Base-by-base conservation (phyloP, 92 coral and sea anemone genomes). In the Micromussa lordhowensis region DNA sequence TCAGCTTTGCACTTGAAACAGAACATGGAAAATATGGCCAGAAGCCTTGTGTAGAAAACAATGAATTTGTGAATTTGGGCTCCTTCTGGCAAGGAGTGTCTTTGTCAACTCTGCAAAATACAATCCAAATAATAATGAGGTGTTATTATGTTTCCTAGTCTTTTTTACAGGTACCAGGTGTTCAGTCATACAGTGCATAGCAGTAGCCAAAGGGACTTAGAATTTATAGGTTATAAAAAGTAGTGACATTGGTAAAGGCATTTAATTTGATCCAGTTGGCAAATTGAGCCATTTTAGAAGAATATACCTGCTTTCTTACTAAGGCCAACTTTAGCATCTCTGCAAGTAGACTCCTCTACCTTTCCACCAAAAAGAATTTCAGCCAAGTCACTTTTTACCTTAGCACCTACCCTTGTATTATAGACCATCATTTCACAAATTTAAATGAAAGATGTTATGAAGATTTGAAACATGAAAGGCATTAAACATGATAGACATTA, bases 1-100 rank as follows among this genome's bases (percentile, higher is more conserved):
- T 68, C 86, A n/a, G 40, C 32, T 69, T 82, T 82, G 86, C 86
- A 82, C 38, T 82, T 82, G 44, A 82, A 82, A 68, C 86, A 82
- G 61, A 82, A 82, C 63, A 69, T 82, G 66, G 64, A 68, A 53
- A 82, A 82, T 82, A 82, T 82, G 49, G 86, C 86, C 78, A 82
- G 68, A 18, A 82, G 76, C 58, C 38, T 82, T 69, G 78, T 44
- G 36, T 35, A 82, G 86, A 82, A 82, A 8, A 82, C 76, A 69
- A 66, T 64, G 76, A 81, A 81, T n/a, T n/a, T n/a, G n/a, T n/a
- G n/a, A n/a, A n/a, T 38, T 58, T 58, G 17, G 85, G 85, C 53
- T 81, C 85, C 19, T 81, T 81, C 85, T 59, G 85, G 73, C 30
- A 81, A 66, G 85, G 55, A 73, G 58, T 81, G 74, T 81, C 85